Evolutionary conservation across 2,797 vertebrate species (phyloP).

Genomic region (Mus caroli): DNA sequence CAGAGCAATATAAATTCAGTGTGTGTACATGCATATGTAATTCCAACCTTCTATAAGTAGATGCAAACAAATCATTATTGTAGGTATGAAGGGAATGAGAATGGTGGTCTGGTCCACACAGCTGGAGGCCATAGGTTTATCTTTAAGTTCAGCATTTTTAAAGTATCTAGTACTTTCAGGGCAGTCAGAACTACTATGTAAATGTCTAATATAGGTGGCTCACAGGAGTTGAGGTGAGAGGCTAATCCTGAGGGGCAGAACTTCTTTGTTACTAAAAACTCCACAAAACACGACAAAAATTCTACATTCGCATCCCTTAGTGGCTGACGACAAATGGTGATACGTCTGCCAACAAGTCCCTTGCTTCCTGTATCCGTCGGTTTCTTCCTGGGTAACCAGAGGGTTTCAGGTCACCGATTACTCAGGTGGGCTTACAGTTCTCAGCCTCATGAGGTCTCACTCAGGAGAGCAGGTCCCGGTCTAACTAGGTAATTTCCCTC

Average conservation of each 20-base stretch:
- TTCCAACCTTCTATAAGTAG: not conserved
- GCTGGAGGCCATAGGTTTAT: not conserved
- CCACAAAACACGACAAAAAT: not conserved
- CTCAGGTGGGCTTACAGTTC: not conserved
- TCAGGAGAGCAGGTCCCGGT: not conserved
- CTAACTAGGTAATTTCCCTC: not conserved
- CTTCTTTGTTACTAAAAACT: not conserved
- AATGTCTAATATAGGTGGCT: not conserved
- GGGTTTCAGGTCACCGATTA: accelerated
- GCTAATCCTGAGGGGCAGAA: not conserved
- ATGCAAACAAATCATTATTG: not conserved
- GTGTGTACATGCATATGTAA: too few relatives aligned
- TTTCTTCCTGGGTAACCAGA: not conserved
- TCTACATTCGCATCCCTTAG: not conserved
- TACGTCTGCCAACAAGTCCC: accelerated
- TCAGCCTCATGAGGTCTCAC: not conserved
- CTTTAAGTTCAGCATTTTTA: not conserved
- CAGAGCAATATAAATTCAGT: not conserved
- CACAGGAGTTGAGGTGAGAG: not conserved
- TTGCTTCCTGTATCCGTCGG: accelerated
- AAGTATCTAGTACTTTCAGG: not conserved
- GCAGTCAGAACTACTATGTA: not conserved
- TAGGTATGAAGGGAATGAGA: not conserved
- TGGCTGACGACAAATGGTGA: not conserved
- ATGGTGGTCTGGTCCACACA: accelerated